These are phyloP conservation scores for Eumeta japonica DNA, from an alignment of 1,140 invertebrate genomes.

Conservation along the genomic window DNA sequence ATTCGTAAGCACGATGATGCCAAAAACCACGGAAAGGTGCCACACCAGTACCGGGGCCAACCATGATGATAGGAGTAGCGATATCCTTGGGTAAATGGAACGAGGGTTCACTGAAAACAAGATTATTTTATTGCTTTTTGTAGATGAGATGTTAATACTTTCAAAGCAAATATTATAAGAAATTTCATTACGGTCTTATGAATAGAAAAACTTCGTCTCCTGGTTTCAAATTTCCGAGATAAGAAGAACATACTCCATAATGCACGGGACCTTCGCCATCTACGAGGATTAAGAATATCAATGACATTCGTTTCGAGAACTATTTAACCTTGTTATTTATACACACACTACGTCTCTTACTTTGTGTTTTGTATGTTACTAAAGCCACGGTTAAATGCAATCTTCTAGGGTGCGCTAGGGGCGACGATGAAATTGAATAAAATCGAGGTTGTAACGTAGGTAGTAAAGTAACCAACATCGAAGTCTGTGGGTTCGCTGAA, in stretches of 20 bases:
- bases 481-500: conserved; percentile 78
- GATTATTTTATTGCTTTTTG: conserved; percentile 10
- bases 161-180: neutral
- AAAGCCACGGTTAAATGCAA: conserved; percentile 93
- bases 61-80: conserved; percentile 82
- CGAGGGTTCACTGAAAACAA: conserved; percentile 72
- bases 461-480: conserved; percentile 79
- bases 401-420: conserved; percentile 67
- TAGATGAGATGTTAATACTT: neutral
- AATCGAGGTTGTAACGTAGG: conserved; percentile 87
- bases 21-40: conserved; percentile 92
- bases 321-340: conserved; percentile 72
- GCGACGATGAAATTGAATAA: conserved; percentile 93
- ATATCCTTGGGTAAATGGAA: conserved; percentile 88
- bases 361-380: conserved; percentile 81
- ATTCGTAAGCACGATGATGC: conserved; percentile 67
- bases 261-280: conserved; percentile 78
- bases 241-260: conserved; percentile 92
- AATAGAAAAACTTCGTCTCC: conserved; percentile 76
- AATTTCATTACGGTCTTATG: conserved; percentile 72
- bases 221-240: conserved; percentile 69
- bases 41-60: conserved; percentile 92
- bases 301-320: conserved; percentile 5
- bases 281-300: conserved; percentile 31
- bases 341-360: conserved; percentile 67